phyloP scores from a whole-genome alignment of 2,113 vertebrate genomes.

The Hoplias malabaricus region DNA sequence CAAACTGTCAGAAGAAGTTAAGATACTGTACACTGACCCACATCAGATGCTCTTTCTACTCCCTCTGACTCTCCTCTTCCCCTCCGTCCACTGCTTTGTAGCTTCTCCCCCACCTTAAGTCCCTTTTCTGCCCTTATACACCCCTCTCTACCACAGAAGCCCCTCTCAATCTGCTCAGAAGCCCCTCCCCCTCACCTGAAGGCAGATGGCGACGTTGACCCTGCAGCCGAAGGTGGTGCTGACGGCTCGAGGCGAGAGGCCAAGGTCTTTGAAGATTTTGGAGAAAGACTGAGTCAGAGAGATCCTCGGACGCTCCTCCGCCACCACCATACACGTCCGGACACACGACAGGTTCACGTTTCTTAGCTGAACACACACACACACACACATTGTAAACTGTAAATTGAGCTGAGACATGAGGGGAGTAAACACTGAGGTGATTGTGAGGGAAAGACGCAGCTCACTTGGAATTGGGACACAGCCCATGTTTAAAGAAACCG shows the following conservation, averaged over 20 bases:
- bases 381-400: slow-evolving; percentile 12
- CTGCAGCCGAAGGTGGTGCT: slow-evolving; percentile 97
- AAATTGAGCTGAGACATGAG: no score
- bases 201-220: slow-evolving; percentile 93
- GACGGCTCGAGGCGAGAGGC: slow-evolving; percentile 88
- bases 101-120: background rate
- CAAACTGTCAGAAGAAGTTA: no score
- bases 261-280: slow-evolving; percentile 94
- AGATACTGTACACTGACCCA: no score
- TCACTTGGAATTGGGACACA: no score
- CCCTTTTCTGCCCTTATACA: no score
- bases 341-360: slow-evolving; percentile 93
- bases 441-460: no score
- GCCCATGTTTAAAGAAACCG: no score
- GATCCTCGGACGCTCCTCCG: slow-evolving; percentile 91
- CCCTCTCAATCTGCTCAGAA: no score
- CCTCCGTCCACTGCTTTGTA: background rate
- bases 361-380: slow-evolving; percentile 72
- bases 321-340: slow-evolving; percentile 96
- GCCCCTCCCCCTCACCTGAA: slow-evolving; percentile 81
- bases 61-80: background rate
- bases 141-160: no score
- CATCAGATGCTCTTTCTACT: no score
- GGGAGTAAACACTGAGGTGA: no score
- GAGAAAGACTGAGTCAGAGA: slow-evolving; percentile 91